These are phyloP conservation scores for Mythimna impura DNA, from an alignment of 2,888 invertebrate species.

Conservation along the genomic window DNA sequence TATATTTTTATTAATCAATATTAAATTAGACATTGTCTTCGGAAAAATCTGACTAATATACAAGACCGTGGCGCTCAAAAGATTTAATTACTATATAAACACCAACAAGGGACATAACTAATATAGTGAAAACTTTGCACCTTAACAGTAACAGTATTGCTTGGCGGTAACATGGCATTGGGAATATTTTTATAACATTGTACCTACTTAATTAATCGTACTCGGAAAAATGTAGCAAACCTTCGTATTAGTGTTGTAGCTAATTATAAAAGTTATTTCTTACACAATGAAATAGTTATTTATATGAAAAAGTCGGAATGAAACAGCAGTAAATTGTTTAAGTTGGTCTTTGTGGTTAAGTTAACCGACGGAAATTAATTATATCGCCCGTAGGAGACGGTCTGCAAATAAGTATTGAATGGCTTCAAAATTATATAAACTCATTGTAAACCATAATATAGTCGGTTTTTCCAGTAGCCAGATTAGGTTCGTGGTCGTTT, in stretches of 20 bases:
- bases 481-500: too few species aligned
- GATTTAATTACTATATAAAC: too few species aligned
- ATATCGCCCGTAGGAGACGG: background rate
- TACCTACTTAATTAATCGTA: background rate
- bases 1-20: too few species aligned
- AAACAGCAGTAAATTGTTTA: conserved; percentile 14
- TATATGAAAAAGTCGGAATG: background rate
- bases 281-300: conserved; percentile 14
- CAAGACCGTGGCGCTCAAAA: too few species aligned
- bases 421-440: background rate
- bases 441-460: too few species aligned
- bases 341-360: conserved; percentile 8
- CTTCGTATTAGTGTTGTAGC: background rate
- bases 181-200: conserved; percentile 13
- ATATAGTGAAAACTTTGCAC: background rate
- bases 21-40: too few species aligned
- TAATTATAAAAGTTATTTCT: conserved; percentile 42
- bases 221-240: conserved; percentile 23
- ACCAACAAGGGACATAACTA: too few species aligned
- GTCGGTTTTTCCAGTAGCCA: too few species aligned
- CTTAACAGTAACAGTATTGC: background rate
- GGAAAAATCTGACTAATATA: too few species aligned
- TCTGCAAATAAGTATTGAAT: background rate
- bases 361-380: background rate
- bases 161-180: background rate